Evolutionary conservation across 2,797 vertebrate species (phyloP).

Genomic region (Sus cebifrons): DNA sequence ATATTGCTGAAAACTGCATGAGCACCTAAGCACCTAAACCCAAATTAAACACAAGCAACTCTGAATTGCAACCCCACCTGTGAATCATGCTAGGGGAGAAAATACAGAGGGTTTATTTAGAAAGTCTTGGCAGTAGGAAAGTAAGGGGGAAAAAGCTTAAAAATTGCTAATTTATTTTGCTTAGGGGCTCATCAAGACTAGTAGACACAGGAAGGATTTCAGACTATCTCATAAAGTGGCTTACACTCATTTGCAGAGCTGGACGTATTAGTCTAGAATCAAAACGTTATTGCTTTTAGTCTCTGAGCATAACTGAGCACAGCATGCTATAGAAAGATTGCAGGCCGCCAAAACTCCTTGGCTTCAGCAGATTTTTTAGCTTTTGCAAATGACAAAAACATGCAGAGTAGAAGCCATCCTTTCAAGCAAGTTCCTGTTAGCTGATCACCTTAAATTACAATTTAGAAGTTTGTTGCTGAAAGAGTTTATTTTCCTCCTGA

Average conservation of each 20-base stretch:
- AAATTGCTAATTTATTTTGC: conserved; percentile 75
- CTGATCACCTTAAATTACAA: conserved; percentile 72
- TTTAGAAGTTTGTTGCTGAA: conserved; percentile 67
- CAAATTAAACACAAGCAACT: conserved; percentile 79
- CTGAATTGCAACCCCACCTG: conserved; percentile 63
- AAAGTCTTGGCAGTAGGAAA: conserved; percentile 68
- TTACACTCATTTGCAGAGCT: conserved; percentile 65
- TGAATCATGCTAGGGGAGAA: conserved; percentile 39
- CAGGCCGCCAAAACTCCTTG: conserved; percentile 26
- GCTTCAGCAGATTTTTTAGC: conserved; percentile 50
- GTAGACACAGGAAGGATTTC: conserved; percentile 61
- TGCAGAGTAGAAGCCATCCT: neutral
- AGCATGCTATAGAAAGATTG: conserved; percentile 46
- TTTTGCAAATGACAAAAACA: conserved; percentile 53
- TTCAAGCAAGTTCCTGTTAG: conserved; percentile 56
- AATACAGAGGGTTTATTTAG: conserved; percentile 76
- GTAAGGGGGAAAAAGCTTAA: neutral
- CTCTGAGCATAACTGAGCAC: conserved; percentile 44
- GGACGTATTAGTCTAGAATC: conserved; percentile 73
- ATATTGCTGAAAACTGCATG: conserved; percentile 84
- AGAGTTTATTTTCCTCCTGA: conserved; percentile 48
- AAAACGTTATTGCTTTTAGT: conserved; percentile 77
- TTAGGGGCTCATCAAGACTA: conserved; percentile 67
- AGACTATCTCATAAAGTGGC: conserved; percentile 73
- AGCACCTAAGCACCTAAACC: conserved; percentile 80